Percentiles rank a stretch among this genome's conserved stretches.
Conservation (phyloP, 2,113 vertebrate genomes). For the Chiloscyllium plagiosum region DNA sequence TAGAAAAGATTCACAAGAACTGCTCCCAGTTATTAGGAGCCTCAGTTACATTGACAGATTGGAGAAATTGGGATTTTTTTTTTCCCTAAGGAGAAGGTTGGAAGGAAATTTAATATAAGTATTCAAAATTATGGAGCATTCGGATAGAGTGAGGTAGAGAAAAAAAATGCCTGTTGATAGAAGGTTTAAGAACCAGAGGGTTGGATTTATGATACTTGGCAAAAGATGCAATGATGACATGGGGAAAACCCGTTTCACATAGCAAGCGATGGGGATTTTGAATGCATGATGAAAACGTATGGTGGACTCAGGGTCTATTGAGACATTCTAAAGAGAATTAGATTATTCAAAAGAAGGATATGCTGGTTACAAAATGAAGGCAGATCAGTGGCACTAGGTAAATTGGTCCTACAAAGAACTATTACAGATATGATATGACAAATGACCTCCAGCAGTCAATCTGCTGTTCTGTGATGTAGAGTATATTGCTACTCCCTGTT, state of each 20-base stretch:
- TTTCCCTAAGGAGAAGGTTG: background rate
- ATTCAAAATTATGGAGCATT: background rate
- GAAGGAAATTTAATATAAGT: background rate
- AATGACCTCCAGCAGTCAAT: background rate
- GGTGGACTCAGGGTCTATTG: background rate
- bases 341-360: background rate
- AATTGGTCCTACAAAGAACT: background rate
- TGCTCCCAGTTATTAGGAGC: background rate
- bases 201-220: background rate
- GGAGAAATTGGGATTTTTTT: background rate
- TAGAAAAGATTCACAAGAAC: background rate
- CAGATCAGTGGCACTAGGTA: background rate
- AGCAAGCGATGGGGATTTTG: background rate
- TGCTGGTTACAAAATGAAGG: background rate
- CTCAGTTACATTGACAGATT: background rate
- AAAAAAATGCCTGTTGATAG: background rate
- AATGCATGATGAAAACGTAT: background rate
- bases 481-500: background rate
- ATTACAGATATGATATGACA: background rate
- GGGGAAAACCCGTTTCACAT: background rate
- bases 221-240: background rate
- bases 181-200: background rate
- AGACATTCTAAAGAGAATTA: background rate
- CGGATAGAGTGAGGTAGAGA: background rate
- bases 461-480: background rate